phyloP scores from a whole-genome alignment of 1,140 invertebrate genomes.

The Achroia grisella region DNA sequence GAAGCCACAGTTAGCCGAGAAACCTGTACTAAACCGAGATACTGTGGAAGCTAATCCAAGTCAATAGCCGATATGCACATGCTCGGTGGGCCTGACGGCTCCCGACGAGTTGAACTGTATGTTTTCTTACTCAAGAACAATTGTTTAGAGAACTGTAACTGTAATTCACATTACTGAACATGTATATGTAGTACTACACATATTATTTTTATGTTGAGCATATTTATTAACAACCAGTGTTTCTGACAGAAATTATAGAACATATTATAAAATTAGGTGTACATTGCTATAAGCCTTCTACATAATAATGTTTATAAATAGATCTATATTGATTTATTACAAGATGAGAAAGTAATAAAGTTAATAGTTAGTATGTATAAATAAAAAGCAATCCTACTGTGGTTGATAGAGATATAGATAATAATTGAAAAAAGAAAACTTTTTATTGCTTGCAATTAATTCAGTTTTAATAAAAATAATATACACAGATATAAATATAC shows the following conservation, averaged over 20 bases:
- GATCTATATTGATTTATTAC: neutral
- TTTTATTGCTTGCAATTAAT: constrained; percentile 1
- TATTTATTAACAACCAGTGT: neutral
- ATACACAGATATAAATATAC: no score
- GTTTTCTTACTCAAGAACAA: constrained; percentile 61
- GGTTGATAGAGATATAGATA: neutral
- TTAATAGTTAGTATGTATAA: constrained; percentile 1
- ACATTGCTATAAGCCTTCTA: constrained; percentile 16
- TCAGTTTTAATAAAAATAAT: neutral
- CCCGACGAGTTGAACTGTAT: constrained; percentile 45
- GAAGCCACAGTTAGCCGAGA: constrained; percentile 38
- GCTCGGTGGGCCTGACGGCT: constrained; percentile 25
- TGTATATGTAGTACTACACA: neutral
- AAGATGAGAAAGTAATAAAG: neutral
- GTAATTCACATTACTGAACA: constrained; percentile 3
- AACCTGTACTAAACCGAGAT: constrained; percentile 41
- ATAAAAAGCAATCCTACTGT: constrained; percentile 2
- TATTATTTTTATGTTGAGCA: neutral
- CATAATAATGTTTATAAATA: constrained; percentile 4
- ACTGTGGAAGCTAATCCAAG: constrained; percentile 39
- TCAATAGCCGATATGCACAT: constrained; percentile 57
- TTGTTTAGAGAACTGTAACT: constrained; percentile 32
- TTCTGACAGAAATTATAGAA: constrained; percentile 11
- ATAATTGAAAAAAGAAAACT: neutral
- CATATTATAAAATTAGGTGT: constrained; percentile 17